These are phyloP conservation scores for Slavum lentiscoides DNA, from an alignment of 2,888 invertebrate species.

Conservation along the genomic window DNA sequence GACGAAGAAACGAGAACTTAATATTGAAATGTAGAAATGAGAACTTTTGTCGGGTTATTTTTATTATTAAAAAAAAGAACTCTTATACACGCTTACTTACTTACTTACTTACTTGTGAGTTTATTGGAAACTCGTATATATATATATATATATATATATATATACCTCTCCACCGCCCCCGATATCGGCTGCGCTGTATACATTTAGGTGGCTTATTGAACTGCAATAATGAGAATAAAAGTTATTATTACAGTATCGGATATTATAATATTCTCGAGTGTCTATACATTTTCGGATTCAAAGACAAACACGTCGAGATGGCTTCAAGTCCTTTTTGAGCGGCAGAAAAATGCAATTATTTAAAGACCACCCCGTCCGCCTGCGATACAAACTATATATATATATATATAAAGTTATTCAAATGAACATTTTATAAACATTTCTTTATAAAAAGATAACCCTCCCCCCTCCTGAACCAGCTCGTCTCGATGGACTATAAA, in stretches of 20 bases:
- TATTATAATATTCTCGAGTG: slow-evolving; percentile 45
- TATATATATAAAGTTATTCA: not conserved
- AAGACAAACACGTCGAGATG: slow-evolving; percentile 18
- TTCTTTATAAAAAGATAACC: too few relatives aligned
- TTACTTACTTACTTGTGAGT: not conserved
- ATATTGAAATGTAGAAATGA: slow-evolving; percentile 52
- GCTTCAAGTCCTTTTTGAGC: slow-evolving; percentile 12
- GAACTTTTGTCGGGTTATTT: slow-evolving; percentile 50
- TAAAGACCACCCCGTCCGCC: not conserved
- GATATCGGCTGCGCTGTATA: not conserved
- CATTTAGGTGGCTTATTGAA: slow-evolving; percentile 46
- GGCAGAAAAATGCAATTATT: slow-evolving; percentile 12
- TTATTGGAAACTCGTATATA: slow-evolving; percentile 36
- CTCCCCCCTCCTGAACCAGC: too few relatives aligned
- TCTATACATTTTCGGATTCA: slow-evolving; percentile 35
- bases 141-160: not conserved
- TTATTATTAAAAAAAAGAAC: slow-evolving; percentile 34
- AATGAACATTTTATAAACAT: not conserved
- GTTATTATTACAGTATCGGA: slow-evolving; percentile 40
- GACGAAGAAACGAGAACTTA: slow-evolving; percentile 39
- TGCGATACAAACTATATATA: not conserved
- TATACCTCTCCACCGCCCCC: not conserved
- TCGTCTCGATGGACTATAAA: too few relatives aligned
- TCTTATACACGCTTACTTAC: slow-evolving; percentile 39
- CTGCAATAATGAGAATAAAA: slow-evolving; percentile 50